A percentile compares a stretch with the other conserved stretches of the same genome.
Conservation (phyloP, 1,140 invertebrate species). For the Drosophila ironensis region DNA sequence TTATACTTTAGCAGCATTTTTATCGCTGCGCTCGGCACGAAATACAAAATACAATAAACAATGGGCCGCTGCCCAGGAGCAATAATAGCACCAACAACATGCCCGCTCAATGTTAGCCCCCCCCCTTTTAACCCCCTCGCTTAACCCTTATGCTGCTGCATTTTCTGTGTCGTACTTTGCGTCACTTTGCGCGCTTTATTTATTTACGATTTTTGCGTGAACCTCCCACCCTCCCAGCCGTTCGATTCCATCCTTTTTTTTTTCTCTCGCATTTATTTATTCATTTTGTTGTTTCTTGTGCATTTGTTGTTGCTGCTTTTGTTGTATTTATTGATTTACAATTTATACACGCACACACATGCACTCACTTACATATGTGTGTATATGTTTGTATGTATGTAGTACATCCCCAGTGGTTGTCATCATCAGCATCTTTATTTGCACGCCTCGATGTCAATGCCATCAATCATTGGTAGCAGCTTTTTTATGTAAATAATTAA, state of each 20-base stretch:
- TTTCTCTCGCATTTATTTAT: not conserved
- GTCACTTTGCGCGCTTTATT: conserved; percentile 51
- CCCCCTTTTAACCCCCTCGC: not conserved
- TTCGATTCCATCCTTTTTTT: conserved; percentile 4
- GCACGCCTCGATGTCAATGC: conserved; percentile 31
- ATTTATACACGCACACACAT: conserved; percentile 46
- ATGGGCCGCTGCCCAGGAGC: conserved; percentile 36
- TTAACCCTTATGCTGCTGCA: conserved; percentile 8
- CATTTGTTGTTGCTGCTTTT: too few species aligned
- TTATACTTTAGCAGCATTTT: conserved; percentile 79
- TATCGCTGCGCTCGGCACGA: conserved; percentile 73
- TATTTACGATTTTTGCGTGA: conserved; percentile 61
- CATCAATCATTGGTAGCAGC: conserved; percentile 67
- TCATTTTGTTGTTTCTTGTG: not conserved
- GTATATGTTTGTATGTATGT: conserved; percentile 1
- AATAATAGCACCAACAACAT: conserved; percentile 36
- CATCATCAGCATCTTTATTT: conserved; percentile 26
- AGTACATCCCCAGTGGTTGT: conserved; percentile 25
- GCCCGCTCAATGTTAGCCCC: conserved; percentile 65
- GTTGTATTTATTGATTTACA: conserved; percentile 46
- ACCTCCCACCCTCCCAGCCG: too few species aligned
- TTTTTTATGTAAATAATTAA: conserved; percentile 70
- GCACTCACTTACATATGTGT: too few species aligned
- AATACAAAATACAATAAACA: conserved; percentile 70
- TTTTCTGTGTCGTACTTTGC: conserved; percentile 35